Percentiles rank a stretch among this genome's conserved stretches.
These are phyloP conservation scores for Crematogaster levior DNA, from an alignment of 2,888 invertebrate species.

Conservation along the genomic window DNA sequence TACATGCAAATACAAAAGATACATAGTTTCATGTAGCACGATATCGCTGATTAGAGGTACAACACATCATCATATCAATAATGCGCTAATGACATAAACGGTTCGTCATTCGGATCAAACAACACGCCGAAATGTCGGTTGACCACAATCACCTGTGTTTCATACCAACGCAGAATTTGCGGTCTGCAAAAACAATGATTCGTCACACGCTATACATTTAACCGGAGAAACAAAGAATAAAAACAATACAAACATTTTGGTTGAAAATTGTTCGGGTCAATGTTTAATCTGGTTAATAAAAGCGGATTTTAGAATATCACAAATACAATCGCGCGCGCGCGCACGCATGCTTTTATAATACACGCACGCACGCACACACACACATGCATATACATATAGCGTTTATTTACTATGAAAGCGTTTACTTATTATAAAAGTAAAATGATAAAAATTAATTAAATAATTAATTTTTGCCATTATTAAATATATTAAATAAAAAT, in stretches of 20 bases:
- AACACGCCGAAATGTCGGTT: slow-evolving; percentile 39
- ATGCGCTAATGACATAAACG: slow-evolving; percentile 48
- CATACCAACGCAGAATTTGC: slow-evolving; percentile 12
- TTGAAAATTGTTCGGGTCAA: slow-evolving; percentile 19
- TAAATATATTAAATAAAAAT: no score
- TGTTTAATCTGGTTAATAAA: slow-evolving; percentile 28
- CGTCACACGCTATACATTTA: slow-evolving; percentile 1
- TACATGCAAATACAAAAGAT: neutral
- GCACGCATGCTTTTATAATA: no score
- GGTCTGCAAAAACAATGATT: slow-evolving; percentile 37
- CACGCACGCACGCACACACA: no score
- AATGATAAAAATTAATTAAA: no score
- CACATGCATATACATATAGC: no score
- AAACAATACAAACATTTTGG: neutral
- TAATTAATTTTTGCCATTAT: no score
- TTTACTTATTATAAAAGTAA: no score
- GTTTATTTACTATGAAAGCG: no score
- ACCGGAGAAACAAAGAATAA: neutral
- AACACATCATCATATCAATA: slow-evolving; percentile 27
- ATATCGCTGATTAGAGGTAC: slow-evolving; percentile 39
- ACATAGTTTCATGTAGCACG: slow-evolving; percentile 7
- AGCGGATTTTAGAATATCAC: neutral
- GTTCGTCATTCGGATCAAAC: slow-evolving; percentile 47
- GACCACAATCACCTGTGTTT: slow-evolving; percentile 28
- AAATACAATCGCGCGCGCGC: no score